These are phyloP conservation scores for Psophia crepitans DNA, from an alignment of 2,113 vertebrate genomes.

Conservation along the genomic window DNA sequence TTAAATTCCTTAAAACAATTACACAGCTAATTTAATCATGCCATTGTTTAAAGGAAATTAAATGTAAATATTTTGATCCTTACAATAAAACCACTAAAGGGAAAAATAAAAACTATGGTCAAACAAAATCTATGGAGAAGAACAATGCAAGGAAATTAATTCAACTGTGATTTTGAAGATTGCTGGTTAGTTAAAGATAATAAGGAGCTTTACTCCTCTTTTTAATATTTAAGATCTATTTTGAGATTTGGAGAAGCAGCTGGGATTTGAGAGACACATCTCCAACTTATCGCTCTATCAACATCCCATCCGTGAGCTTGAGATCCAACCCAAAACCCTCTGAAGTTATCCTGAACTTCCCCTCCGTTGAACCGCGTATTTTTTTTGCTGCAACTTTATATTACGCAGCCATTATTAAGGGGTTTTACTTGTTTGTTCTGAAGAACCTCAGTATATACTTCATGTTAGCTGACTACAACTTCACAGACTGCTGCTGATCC, in stretches of 20 bases:
- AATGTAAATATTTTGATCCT: conserved; percentile 43
- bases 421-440: background rate
- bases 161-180: conserved; percentile 8
- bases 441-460: background rate
- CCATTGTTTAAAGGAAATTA: conserved; percentile 18
- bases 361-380: background rate
- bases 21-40: conserved; percentile 30
- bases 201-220: conserved; percentile 5
- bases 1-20: conserved; percentile 27
- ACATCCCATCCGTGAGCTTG: background rate
- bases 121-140: background rate
- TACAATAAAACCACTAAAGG: background rate
- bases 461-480: background rate
- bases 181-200: conserved; percentile 24
- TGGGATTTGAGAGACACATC: conserved; percentile 7
- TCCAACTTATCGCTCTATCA: background rate
- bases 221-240: conserved; percentile 1
- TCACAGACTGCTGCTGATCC: background rate
- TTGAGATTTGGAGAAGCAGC: conserved; percentile 11
- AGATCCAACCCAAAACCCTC: background rate
- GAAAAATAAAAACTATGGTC: background rate
- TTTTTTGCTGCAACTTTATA: background rate
- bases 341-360: background rate
- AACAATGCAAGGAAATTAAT: conserved; percentile 36
- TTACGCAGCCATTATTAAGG: background rate